Conservation (phyloP, 2,797 vertebrate species). For the Halcyon leucocephala region DNA sequence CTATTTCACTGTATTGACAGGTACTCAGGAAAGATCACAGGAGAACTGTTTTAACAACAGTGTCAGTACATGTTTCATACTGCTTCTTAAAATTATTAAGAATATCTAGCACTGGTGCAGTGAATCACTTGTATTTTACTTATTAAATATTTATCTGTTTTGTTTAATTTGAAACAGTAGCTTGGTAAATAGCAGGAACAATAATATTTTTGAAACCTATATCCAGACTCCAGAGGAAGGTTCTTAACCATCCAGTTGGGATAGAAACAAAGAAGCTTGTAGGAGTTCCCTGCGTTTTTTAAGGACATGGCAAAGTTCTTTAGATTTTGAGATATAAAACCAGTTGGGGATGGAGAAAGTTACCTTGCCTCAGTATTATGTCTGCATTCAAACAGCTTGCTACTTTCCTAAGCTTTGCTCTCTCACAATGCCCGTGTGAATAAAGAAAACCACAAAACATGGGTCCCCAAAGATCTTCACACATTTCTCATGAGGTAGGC, state of each 20-base stretch:
- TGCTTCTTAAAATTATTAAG: neutral
- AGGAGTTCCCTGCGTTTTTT: neutral
- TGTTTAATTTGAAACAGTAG: neutral
- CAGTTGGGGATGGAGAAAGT: neutral
- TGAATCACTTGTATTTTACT: neutral
- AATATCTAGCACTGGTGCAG: neutral
- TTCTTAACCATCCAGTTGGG: neutral
- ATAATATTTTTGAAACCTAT: neutral
- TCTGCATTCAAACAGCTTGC: neutral
- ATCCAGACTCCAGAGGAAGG: neutral
- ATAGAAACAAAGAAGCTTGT: neutral
- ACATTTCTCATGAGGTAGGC: constrained; percentile 1
- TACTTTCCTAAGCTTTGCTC: neutral
- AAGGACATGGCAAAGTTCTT: neutral
- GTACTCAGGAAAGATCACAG: neutral
- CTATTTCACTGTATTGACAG: neutral
- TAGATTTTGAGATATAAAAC: neutral
- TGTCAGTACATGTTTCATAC: neutral
- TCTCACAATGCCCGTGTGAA: neutral
- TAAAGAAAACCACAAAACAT: constrained; percentile 6
- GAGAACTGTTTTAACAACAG: neutral
- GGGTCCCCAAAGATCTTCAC: constrained; percentile 14
- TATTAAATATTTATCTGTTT: neutral
- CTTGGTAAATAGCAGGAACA: neutral
- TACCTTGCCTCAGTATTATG: neutral